Evolutionary conservation across 2,888 invertebrate genomes (phyloP).

Genomic region (Oxyteleia sp.): DNA sequence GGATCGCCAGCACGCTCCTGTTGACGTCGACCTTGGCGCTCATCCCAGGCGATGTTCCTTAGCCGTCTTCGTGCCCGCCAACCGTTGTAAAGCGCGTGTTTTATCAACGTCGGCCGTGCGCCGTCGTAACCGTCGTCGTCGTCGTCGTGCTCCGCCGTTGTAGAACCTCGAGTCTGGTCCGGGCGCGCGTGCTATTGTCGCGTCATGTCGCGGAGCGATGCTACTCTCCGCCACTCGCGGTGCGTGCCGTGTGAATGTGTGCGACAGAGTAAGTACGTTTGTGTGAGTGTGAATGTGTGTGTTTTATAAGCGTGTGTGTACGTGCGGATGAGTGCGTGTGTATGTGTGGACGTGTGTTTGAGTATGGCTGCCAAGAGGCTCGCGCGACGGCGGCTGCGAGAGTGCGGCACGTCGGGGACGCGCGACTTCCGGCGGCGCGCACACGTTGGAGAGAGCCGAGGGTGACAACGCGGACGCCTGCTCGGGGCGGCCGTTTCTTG

Average conservation of each 20-base stretch:
- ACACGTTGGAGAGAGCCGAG: no score
- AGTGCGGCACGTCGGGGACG: no score
- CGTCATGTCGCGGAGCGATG: constrained; percentile 73
- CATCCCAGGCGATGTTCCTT: constrained; percentile 88
- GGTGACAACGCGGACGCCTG: no score
- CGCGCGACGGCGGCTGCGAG: constrained; percentile 35
- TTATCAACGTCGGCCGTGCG: background rate
- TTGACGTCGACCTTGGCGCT: constrained; percentile 97
- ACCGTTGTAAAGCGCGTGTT: constrained; percentile 36
- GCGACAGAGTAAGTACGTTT: no score
- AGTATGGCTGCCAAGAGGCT: constrained; percentile 81
- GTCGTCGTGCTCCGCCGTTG: background rate
- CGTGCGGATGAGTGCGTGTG: no score
- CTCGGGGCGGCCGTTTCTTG: no score
- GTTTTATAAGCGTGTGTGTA: no score
- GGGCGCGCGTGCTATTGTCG: constrained; percentile 74
- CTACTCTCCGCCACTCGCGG: constrained; percentile 77
- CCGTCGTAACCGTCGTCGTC: constrained; percentile 46
- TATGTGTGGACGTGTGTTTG: no score
- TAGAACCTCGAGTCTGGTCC: constrained; percentile 3
- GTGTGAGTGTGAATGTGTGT: no score
- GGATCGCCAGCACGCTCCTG: constrained; percentile 96
- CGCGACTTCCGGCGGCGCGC: no score
- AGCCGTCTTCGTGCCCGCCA: constrained; percentile 48
- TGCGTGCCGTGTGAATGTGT: no score